These are phyloP conservation scores for Theristicus caerulescens DNA, from an alignment of 2,113 vertebrate species.

Conservation along the genomic window DNA sequence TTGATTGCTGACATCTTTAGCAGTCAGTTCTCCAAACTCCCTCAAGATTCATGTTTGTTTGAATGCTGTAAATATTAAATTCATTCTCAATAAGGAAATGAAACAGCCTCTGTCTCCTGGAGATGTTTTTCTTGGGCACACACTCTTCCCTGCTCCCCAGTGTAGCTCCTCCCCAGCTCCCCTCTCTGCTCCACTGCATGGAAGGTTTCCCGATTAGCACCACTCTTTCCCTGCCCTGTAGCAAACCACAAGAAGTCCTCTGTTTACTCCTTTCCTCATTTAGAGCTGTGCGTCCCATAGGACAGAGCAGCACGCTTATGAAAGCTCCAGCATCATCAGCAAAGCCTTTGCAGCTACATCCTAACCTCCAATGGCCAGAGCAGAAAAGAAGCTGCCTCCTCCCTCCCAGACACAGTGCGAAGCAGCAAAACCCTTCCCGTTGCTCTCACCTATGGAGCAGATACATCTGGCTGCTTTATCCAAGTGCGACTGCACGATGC, in stretches of 20 bases:
- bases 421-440: background rate
- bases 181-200: background rate
- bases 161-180: background rate
- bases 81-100: constrained; percentile 39
- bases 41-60: background rate
- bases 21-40: background rate
- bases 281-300: background rate
- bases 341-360: background rate
- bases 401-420: background rate
- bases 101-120: background rate
- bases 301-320: background rate
- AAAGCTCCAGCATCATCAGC: background rate
- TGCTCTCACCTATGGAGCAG: background rate
- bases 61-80: background rate
- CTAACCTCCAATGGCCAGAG: background rate
- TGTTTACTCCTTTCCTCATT: background rate
- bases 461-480: background rate
- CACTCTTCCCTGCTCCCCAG: background rate
- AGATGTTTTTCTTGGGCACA: constrained; percentile 7
- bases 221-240: background rate
- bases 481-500: background rate
- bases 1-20: background rate
- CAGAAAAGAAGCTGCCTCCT: background rate
- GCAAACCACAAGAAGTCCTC: background rate
- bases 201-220: background rate